These are phyloP conservation scores for Brenthis hecate DNA, from an alignment of 2,888 invertebrate species.

Conservation along the genomic window DNA sequence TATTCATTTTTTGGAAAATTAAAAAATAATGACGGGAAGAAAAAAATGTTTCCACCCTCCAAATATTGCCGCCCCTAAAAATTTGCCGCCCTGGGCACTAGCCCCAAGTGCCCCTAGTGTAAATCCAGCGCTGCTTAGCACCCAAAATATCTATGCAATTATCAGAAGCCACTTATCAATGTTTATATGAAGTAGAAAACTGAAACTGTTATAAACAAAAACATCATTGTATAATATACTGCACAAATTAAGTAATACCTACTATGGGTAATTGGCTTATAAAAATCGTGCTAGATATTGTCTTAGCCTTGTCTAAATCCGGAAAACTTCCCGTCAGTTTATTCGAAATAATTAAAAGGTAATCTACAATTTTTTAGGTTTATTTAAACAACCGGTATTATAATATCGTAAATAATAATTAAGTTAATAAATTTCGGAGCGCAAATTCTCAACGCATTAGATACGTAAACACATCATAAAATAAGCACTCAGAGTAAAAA, in stretches of 20 bases:
- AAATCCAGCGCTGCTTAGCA: too few species aligned
- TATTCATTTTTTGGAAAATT: too few species aligned
- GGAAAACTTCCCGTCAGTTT: conserved; percentile 35
- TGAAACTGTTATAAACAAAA: conserved; percentile 2
- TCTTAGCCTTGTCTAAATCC: conserved; percentile 22
- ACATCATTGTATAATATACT: conserved; percentile 5
- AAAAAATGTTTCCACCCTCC: too few species aligned
- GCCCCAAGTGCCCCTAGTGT: too few species aligned
- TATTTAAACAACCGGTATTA: neutral
- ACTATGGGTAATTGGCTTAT: conserved; percentile 19
- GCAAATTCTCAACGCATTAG: too few species aligned
- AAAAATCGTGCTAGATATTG: conserved; percentile 31
- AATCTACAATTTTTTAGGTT: conserved; percentile 1
- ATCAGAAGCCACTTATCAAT: conserved; percentile 4
- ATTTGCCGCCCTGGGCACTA: too few species aligned
- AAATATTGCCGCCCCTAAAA: too few species aligned
- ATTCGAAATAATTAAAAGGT: conserved; percentile 24
- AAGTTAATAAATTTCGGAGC: too few species aligned
- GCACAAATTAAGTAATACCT: conserved; percentile 6
- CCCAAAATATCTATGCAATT: neutral
- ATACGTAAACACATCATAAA: too few species aligned
- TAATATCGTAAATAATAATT: neutral
- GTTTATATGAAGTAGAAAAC: conserved; percentile 6
- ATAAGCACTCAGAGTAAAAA: too few species aligned
- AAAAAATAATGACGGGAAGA: too few species aligned